Percentiles rank a stretch among this genome's conserved stretches.
Conservation (phyloP, 1,140 invertebrate species). For the Akabosia matsudoensis region DNA sequence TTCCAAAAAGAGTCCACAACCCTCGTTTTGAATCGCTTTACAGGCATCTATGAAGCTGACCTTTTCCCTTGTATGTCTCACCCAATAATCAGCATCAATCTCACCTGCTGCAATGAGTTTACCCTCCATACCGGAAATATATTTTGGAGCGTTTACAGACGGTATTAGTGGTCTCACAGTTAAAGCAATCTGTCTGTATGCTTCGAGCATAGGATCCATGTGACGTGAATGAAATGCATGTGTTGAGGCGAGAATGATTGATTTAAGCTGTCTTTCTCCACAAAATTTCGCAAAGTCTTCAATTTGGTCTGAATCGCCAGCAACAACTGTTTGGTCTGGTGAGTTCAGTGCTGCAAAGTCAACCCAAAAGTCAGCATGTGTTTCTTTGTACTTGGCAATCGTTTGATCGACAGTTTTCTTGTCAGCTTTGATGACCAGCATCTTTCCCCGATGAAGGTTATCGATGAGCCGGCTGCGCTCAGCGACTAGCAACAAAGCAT, state of each 20-base stretch:
- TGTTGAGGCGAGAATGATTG: neutral
- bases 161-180: neutral
- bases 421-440: neutral
- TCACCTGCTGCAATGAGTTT: neutral
- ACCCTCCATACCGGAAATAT: constrained; percentile 1
- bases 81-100: constrained; percentile 14
- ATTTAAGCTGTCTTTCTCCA: neutral
- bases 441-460: neutral
- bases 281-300: neutral
- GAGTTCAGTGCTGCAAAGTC: constrained; percentile 7
- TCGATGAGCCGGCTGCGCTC: neutral
- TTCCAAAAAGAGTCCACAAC: neutral
- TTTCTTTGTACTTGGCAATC: neutral
- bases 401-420: neutral
- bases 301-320: neutral
- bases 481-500: neutral
- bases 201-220: constrained; percentile 1
- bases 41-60: constrained; percentile 23
- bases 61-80: constrained; percentile 12
- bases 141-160: neutral
- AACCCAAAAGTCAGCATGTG: neutral
- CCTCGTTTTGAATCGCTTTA: neutral
- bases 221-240: constrained; percentile 9
- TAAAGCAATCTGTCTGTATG: neutral
- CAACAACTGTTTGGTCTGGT: neutral